Evolutionary conservation across 2,888 invertebrate species (phyloP), one percentile per base, ranked within the genome.

Genomic region (Protodeltote pygarga): DNA sequence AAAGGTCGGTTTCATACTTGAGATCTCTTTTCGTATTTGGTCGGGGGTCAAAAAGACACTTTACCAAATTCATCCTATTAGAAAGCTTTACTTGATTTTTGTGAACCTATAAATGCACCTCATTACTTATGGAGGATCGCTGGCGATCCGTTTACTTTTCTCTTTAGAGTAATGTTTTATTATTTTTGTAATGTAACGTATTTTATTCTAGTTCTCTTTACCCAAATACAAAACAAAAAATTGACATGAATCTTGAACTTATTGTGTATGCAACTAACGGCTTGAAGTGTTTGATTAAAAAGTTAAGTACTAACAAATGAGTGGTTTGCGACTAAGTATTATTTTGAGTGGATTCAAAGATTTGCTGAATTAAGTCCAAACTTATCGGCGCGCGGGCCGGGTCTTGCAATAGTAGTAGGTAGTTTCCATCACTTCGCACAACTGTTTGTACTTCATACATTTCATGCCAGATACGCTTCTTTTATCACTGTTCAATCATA

Each of bases 71-170:
- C 79, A 81, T 81, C 79, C 78, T 83, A 77, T 83, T 81, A 76
- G 59, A 77, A 82, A 83, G 87, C 84, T 87, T 87, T 85, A 86
- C 75, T 81, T 85, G 73, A 73, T 85, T 88, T 57, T 83, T 80
- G 79, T 84, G 79, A 76, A 84, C 85, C 84, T 83, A n/a, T n/a
- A 66, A 77, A 79, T 81, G 85, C 91, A 89, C 89, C 89, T 89
- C 89, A 89, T 89, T 84, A 87, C 81, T 81, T 83, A 75, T 75
- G 54, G 76, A 78, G 81, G 91, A 79, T 92, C 89, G 92, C 92
- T 87, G 92, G 92, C 91, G 91, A 92, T 89, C 89, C 80, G 57
- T 78, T 87, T 85, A 80, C 64, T 81, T 88, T 86, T 88, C 84
- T 90, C 83, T 86, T 84, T 89, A 89, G 87, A 80, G 72, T 89